Conservation (phyloP, 2,113 vertebrate genomes). For the Ptyas mucosa region DNA sequence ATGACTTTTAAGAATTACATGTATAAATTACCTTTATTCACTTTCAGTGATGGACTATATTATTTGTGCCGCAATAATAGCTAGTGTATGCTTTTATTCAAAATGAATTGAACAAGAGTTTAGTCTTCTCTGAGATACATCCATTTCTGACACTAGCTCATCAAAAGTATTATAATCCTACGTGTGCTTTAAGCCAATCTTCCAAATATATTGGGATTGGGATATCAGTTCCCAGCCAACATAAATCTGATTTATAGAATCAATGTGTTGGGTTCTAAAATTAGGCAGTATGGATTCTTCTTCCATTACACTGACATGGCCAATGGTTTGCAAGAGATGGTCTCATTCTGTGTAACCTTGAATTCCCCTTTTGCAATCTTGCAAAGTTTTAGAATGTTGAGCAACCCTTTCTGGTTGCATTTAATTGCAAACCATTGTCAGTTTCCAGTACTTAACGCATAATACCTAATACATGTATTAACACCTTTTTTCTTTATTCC, state of each 20-base stretch:
- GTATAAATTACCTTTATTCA: slow-evolving; percentile 10
- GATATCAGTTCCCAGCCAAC: background rate
- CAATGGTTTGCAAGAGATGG: too few relatives aligned
- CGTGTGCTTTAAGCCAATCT: background rate
- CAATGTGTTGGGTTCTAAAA: background rate
- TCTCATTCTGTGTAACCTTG: background rate
- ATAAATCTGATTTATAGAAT: background rate
- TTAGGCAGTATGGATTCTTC: background rate
- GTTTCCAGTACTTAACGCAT: background rate
- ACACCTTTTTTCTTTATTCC: background rate
- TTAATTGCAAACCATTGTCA: background rate
- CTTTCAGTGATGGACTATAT: background rate
- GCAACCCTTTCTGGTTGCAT: background rate
- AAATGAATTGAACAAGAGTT: background rate
- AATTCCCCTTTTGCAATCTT: background rate
- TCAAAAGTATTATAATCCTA: background rate
- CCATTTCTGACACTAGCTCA: background rate
- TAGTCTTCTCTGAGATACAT: background rate
- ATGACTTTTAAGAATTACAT: slow-evolving; percentile 5
- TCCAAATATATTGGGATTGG: background rate
- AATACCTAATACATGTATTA: background rate
- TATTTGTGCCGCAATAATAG: background rate
- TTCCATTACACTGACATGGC: background rate
- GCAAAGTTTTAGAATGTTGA: background rate
- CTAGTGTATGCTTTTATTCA: background rate